phyloP scores from a whole-genome alignment of 2,797 vertebrate genomes.

The Melanotaenia maccullochi region DNA sequence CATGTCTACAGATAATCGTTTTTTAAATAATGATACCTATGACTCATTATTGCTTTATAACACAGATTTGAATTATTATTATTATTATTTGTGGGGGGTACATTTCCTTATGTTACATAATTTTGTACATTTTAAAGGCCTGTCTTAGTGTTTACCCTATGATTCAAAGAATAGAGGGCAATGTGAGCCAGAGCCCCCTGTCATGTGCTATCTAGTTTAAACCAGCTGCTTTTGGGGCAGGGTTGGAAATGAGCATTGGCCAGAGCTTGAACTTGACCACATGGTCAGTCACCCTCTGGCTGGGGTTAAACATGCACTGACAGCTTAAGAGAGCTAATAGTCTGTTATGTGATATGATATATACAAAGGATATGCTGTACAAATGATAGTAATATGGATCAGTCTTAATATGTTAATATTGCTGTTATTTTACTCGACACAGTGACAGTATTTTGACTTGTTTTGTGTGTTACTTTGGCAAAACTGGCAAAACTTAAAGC shows the following conservation, averaged over 20 bases:
- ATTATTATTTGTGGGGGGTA: background rate
- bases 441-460: background rate
- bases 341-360: conserved; percentile 14
- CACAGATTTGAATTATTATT: background rate
- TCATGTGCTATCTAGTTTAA: conserved; percentile 33
- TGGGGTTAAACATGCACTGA: conserved; percentile 66
- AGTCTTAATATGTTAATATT: background rate
- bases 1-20: background rate
- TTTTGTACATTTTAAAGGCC: background rate
- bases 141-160: background rate
- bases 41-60: background rate
- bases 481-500: background rate
- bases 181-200: background rate
- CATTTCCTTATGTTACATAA: background rate
- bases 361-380: background rate
- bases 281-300: conserved; percentile 72
- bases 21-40: background rate
- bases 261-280: conserved; percentile 59
- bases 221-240: conserved; percentile 56
- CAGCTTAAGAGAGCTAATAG: conserved; percentile 15
- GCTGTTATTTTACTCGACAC: background rate
- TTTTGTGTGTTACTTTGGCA: background rate
- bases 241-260: conserved; percentile 50
- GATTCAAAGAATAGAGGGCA: conserved; percentile 23
- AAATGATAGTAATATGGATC: background rate